Evolutionary conservation across 1,140 invertebrate genomes (phyloP).

Genomic region (Atta colombica): DNA sequence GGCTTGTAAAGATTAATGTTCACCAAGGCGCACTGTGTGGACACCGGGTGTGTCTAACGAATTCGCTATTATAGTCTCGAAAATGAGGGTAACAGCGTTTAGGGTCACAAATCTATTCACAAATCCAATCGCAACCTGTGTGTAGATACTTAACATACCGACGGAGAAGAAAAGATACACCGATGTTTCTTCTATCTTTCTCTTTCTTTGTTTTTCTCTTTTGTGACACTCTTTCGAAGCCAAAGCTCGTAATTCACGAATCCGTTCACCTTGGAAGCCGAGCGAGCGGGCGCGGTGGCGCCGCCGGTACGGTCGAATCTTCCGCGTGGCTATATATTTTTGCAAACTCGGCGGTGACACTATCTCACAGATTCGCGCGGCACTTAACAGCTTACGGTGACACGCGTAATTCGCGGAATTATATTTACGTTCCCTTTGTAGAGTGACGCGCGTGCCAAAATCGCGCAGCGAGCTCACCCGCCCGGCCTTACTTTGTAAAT

Average conservation of each 20-base stretch:
- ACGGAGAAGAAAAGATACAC: background rate
- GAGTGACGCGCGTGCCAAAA: conserved; percentile 59
- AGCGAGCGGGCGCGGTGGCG: conserved; percentile 41
- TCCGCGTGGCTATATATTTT: conserved; percentile 62
- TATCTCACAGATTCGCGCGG: conserved; percentile 55
- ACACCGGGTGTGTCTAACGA: no score
- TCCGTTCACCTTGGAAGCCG: conserved; percentile 56
- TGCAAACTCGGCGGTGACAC: conserved; percentile 62
- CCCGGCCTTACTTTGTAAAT: conserved; percentile 51
- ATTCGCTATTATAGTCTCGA: background rate
- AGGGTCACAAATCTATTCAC: background rate
- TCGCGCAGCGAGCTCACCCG: conserved; percentile 35
- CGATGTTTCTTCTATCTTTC: background rate
- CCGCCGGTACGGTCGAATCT: conserved; percentile 40
- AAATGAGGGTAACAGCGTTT: background rate
- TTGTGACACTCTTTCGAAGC: conserved; percentile 12
- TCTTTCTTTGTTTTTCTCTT: background rate
- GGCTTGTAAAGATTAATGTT: no score
- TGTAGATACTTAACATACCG: background rate
- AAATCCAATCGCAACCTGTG: background rate
- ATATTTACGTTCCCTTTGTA: conserved; percentile 63
- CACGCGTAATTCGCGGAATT: conserved; percentile 61
- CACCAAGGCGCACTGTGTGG: no score
- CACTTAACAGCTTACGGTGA: conserved; percentile 59
- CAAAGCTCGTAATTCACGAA: conserved; percentile 49